phyloP scores from a whole-genome alignment of 2,888 invertebrate species.

The Eupeodes latifasciatus region DNA sequence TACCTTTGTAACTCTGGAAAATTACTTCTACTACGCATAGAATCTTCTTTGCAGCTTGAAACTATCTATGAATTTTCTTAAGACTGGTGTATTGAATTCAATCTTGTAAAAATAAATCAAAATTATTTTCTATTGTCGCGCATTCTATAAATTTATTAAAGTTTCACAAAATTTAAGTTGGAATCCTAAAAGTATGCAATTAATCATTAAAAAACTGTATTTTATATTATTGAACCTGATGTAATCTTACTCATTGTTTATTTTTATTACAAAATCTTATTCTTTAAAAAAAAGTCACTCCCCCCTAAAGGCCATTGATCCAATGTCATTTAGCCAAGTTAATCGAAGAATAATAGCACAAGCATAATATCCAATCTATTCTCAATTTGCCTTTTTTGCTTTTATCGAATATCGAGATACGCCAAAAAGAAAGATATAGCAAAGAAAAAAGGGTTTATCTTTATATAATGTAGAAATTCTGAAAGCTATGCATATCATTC shows the following conservation, averaged over 20 bases:
- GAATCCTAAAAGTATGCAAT: constrained; percentile 8
- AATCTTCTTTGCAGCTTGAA: too few species aligned
- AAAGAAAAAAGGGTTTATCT: constrained; percentile 30
- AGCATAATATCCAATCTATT: constrained; percentile 69
- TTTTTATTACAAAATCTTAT: constrained; percentile 5
- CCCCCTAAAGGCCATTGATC: constrained; percentile 36
- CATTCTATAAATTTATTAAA: too few species aligned
- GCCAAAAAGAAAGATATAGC: background rate
- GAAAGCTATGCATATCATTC: constrained; percentile 8
- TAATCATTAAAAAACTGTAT: background rate
- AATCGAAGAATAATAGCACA: constrained; percentile 71
- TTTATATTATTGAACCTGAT: background rate
- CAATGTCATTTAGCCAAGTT: constrained; percentile 49
- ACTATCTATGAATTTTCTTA: too few species aligned
- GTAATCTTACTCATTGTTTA: constrained; percentile 2
- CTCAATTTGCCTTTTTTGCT: constrained; percentile 48
- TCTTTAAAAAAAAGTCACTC: background rate
- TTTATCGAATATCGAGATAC: background rate
- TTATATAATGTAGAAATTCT: background rate
- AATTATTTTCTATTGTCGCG: too few species aligned
- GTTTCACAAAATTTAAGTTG: too few species aligned
- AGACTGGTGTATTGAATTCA: too few species aligned
- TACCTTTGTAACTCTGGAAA: too few species aligned
- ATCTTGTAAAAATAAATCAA: too few species aligned
- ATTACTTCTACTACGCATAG: too few species aligned